These are phyloP conservation scores for Psilanteris sp. DNA, from an alignment of 1,140 invertebrate species.

Conservation along the genomic window DNA sequence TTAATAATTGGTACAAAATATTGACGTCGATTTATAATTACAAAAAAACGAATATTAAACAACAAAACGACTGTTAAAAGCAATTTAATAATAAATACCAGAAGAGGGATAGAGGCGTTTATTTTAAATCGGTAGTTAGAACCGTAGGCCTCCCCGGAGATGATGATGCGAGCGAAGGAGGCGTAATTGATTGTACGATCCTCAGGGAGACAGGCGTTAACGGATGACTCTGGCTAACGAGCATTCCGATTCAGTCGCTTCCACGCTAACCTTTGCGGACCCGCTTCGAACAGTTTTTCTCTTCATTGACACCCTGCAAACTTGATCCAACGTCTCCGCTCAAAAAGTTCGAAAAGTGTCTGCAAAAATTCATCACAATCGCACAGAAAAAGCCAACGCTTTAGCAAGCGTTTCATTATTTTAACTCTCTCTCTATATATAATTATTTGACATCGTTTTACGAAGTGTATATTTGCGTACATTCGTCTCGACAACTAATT, in stretches of 20 bases:
- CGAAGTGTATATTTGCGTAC: too few species aligned
- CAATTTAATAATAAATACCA: conserved; percentile 50
- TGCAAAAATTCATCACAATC: neutral
- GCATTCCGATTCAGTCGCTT: conserved; percentile 76
- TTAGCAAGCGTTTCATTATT: neutral
- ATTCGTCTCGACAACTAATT: too few species aligned
- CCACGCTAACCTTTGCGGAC: conserved; percentile 54
- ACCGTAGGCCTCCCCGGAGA: conserved; percentile 74
- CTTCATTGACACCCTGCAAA: conserved; percentile 53
- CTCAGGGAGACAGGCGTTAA: conserved; percentile 79
- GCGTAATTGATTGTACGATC: conserved; percentile 80
- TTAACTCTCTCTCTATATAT: too few species aligned
- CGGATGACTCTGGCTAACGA: conserved; percentile 80
- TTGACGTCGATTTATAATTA: too few species aligned
- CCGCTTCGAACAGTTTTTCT: conserved; percentile 42
- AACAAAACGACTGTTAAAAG: conserved; percentile 32
- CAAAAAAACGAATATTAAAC: neutral
- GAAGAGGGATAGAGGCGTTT: conserved; percentile 67
- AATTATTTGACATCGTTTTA: too few species aligned
- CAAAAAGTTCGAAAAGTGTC: conserved; percentile 5
- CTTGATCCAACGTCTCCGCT: conserved; percentile 11
- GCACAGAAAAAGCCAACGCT: conserved; percentile 4
- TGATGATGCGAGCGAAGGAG: conserved; percentile 77
- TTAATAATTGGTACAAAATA: too few species aligned
- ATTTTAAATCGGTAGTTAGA: conserved; percentile 79